phyloP scores from a whole-genome alignment of 2,113 vertebrate species.

The Podarcis cretensis region DNA sequence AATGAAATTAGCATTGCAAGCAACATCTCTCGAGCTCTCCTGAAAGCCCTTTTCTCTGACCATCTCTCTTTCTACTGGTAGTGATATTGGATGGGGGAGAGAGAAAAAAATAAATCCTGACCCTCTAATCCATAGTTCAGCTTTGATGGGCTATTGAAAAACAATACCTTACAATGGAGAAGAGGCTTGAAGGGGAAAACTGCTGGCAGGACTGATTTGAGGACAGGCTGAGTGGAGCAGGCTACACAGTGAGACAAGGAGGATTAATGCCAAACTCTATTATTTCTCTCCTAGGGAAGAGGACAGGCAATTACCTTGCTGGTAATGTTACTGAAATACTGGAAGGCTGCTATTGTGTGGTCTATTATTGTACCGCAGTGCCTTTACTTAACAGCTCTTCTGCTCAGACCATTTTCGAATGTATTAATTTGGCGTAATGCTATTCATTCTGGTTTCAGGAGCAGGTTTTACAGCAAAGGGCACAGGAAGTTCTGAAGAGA shows the following conservation, averaged over 20 bases:
- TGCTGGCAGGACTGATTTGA: neutral
- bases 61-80: neutral
- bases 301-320: neutral
- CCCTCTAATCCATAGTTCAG: neutral
- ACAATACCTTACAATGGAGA: neutral
- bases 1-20: constrained; percentile 6
- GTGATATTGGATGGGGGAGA: fast-evolving
- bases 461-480: neutral
- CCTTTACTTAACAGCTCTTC: constrained; percentile 11
- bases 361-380: neutral
- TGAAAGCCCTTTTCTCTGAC: neutral
- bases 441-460: constrained; percentile 21
- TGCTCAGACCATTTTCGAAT: neutral
- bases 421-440: neutral
- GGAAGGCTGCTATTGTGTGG: neutral
- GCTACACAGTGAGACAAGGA: neutral
- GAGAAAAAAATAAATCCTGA: fast-evolving
- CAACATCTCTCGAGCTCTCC: neutral
- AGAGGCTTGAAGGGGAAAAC: neutral
- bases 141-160: neutral
- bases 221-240: neutral
- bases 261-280: neutral
- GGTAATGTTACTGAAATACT: neutral
- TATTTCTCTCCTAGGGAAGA: neutral
- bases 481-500: neutral